A percentile compares a stretch with the other conserved stretches of the same genome.
Conservation (phyloP, 2,888 invertebrate species). For the Camponotus fellah region DNA sequence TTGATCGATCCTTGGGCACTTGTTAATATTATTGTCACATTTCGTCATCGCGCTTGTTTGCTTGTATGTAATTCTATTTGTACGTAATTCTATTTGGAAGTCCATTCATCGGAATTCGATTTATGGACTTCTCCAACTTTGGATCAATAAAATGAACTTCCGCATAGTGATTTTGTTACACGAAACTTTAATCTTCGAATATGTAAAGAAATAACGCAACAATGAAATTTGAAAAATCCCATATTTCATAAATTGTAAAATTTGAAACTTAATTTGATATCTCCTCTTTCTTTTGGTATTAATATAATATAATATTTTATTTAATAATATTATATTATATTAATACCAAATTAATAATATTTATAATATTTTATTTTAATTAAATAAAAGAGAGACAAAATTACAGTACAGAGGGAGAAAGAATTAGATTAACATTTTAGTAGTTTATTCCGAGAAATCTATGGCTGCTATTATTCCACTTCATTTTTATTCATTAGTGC, state of each 20-base stretch:
- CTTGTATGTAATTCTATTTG: neutral
- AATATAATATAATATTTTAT: neutral
- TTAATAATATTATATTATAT: too few relatives aligned
- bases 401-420: neutral
- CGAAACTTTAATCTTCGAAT: neutral
- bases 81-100: constrained; percentile 37
- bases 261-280: neutral
- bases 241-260: neutral
- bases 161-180: neutral
- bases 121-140: constrained; percentile 24
- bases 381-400: neutral
- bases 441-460: neutral
- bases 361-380: too few relatives aligned
- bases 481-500: constrained; percentile 23
- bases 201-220: neutral
- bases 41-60: constrained; percentile 22
- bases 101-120: constrained; percentile 17
- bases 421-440: constrained; percentile 8
- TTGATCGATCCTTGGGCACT: neutral
- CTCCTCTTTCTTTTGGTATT: neutral
- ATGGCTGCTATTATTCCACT: neutral
- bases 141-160: constrained; percentile 17
- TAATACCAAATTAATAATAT: too few relatives aligned
- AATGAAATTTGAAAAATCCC: too few relatives aligned
- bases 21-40: constrained; percentile 27